These are phyloP conservation scores for Decapterus maruadsi DNA, from an alignment of 2,797 vertebrate genomes.

Conservation along the genomic window DNA sequence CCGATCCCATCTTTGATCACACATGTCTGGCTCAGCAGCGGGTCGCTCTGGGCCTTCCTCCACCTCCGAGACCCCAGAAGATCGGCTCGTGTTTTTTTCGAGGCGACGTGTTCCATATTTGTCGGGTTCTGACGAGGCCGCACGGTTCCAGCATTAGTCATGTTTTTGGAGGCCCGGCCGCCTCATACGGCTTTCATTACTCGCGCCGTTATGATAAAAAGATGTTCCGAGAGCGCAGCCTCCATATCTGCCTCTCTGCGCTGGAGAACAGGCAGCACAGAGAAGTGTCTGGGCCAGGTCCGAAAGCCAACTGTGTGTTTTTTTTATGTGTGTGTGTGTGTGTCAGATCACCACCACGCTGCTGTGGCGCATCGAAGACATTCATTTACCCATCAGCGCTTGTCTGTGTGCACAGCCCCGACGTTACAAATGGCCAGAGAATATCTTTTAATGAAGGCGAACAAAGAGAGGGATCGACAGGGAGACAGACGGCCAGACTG, in stretches of 20 bases:
- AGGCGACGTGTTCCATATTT: constrained; percentile 50
- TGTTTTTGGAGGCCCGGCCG: constrained; percentile 67
- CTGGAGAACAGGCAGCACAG: constrained; percentile 49
- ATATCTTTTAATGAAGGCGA: constrained; percentile 63
- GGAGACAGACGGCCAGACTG: constrained; percentile 52
- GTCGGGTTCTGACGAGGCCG: constrained; percentile 66
- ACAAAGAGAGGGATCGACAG: constrained; percentile 61
- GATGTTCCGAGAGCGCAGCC: constrained; percentile 68
- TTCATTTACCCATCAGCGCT: constrained; percentile 66
- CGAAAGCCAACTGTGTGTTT: constrained; percentile 43
- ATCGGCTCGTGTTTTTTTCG: constrained; percentile 60
- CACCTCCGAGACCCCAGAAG: constrained; percentile 43
- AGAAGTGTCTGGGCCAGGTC: constrained; percentile 57
- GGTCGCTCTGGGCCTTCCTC: constrained; percentile 33
- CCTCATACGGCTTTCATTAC: constrained; percentile 78
- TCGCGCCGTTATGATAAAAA: constrained; percentile 73
- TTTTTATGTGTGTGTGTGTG: neutral
- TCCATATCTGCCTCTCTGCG: constrained; percentile 51
- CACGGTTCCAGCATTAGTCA: constrained; percentile 77
- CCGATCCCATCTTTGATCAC: constrained; percentile 69
- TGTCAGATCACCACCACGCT: constrained; percentile 36
- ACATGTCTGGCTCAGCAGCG: constrained; percentile 46
- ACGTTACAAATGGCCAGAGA: constrained; percentile 64
- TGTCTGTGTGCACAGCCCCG: constrained; percentile 34
- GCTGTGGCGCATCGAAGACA: constrained; percentile 36